Evolutionary conservation across 2,888 invertebrate species (phyloP), one percentile per base, ranked within the genome.

Genomic region (Mythimna ferrago): DNA sequence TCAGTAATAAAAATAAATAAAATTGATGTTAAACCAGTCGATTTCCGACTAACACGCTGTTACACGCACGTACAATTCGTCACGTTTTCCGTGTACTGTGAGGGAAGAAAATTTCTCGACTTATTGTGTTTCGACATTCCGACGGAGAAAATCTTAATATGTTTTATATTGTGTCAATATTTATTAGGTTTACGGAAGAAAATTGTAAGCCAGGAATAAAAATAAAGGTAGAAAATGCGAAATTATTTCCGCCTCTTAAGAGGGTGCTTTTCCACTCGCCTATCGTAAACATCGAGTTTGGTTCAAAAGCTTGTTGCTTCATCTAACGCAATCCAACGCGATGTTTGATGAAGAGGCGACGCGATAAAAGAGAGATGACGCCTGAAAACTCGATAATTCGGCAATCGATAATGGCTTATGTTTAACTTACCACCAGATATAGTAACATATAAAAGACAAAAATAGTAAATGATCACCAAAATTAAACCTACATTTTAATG

Each of bases 101-200:
- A 69, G 38, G 62, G 51, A 68, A 19, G 64, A 70, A 68, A 60
- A 73, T 71, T 66, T 65, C 62, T 66, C 62, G 51, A 57, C 62
- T 79, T 74, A 80, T 85, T 76, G 68, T 76, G 53, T 83, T 79
- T 62, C 67, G 32, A 68, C 72, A 41, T 54, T 9, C 64, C 61
- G 61, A 70, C 73, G 73, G 64, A 53, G 44, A 74, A 81, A 82
- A 84, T 86, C 86, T 75, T 84, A 71, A 82, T 73, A 70, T 66
- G 63, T 84, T 78, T 84, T 79, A 75, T 82, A 73, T 68, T 77
- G 76, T 75, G 82, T 73, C 72, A 83, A 78, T 81, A 78, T 79
- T 71, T 83, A 81, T 83, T 81, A 66, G 10, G 67, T 71, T 79
- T 71, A 60, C 7, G 35, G 32, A 54, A 56, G 51, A 56, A 56